Base-by-base conservation (phyloP, 2,113 vertebrate genomes). In the Parotia lawesii region DNA sequence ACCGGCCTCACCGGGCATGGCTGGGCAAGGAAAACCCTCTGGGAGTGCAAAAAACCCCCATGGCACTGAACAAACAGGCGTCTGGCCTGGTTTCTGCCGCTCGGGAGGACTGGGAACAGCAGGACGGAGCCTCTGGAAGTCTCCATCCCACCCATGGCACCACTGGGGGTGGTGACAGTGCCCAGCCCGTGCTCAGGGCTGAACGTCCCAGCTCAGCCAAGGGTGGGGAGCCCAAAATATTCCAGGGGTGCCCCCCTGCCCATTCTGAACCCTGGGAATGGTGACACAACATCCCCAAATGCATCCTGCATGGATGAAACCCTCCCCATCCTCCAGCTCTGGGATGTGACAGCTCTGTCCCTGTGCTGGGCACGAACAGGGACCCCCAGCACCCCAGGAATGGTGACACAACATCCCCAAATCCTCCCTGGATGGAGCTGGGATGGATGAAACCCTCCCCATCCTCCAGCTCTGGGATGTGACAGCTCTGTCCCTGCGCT, bases 131-230 rank as follows among this genome's bases (percentile, higher is more conserved):
- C 21, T 58, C 64, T 22, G 11, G 31, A 42, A 29, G 35, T 2
- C 22, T 65, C 44, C 31, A 42, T 40, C 40, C 37, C 56, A 33
- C 1, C 29, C 67, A 28, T 0, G 8, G 33, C 69, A 57, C 29
- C 3, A 0, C 8, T 0, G 0, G 37, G 14, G 14, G 17, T 8
- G 40, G 7, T 23, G 35, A 3, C 53, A 37, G 4, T 1, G 2
- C 21, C 80, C 65, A 70, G 64, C 15, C 67, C 1, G 0, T 12
- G 40, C 56, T 51, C 4, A 0, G 31, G 45, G 65, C 54, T 65
- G 31, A 24, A 16, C 2, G 1, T 37, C 65, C 54, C 64, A 44
- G 37, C 40, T 75, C 48, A n/a, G 40, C 72, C 10, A 0, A 79
- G 37, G 28, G 40, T 31, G 28, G 5, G 17, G 22, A 83, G n/a